Base-by-base conservation (phyloP, 2,113 vertebrate species). In the Baryphthengus martii region DNA sequence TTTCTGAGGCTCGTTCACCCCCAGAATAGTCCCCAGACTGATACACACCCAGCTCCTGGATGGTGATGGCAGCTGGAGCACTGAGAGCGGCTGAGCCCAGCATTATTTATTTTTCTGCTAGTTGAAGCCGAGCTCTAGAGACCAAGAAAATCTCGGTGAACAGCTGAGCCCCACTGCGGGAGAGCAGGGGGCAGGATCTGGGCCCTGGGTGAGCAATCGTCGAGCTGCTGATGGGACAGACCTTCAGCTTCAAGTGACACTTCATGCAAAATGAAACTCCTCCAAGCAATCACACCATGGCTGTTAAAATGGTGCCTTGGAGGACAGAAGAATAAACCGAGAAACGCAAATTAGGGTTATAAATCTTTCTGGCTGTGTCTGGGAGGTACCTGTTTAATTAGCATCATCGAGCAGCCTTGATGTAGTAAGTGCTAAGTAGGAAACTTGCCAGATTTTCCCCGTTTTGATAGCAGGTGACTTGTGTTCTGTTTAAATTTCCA, bases 301-400 rank as follows among this genome's bases (percentile, higher is more conserved):
- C 78, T 23, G 4, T 66, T 73, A 79, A 55, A 73, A 68, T 3
- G 31, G 61, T 49, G 87, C 91, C 94, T 94, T 1, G 65, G 86
- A 85, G 87, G 94, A 29, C 25, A 71, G 73, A 31, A 92, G 72
- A 89, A 89, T 8, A 68, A 89, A 67, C 83, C 0, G 49, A 79
- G 88, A 62, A 85, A 82, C 8, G 17, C 74, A 91, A 94, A 96
- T 88, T 24, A 70, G 81, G 85, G 67, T 29, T 95, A 79, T 96
- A 88, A 95, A 90, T 97, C 85, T 94, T 74, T 23, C 87, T 77
- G 42, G 78, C 86, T 68, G 0, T 42, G 91, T 42, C 92, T 92
- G 91, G 76, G 93, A 92, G 87, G 93, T 68, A 79, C 67, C 95
- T 79, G 81, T 85, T 95, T 94, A 95, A 96, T 95, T 85, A 93